A percentile compares a stretch with the other conserved stretches of the same genome.
Evolutionary conservation across 2,888 invertebrate genomes (phyloP).

Genomic region (Stegophylla sp.): DNA sequence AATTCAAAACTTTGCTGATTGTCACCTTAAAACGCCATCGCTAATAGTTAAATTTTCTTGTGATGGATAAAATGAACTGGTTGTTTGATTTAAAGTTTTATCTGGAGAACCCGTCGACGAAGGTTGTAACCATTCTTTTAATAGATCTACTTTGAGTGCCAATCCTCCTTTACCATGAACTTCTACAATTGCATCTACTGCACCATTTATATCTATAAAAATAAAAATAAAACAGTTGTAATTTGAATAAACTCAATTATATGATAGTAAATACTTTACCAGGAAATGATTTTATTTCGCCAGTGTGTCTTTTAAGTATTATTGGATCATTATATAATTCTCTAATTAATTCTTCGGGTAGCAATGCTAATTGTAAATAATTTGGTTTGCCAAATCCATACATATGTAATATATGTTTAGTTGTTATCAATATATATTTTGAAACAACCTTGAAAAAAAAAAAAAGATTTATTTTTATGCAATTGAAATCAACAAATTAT

Average conservation of each 20-base stretch:
- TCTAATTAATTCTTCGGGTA: constrained; percentile 66
- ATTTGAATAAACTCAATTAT: not conserved
- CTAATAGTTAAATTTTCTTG: constrained; percentile 50
- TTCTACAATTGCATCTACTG: constrained; percentile 65
- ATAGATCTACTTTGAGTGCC: constrained; percentile 65
- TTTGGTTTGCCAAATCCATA: constrained; percentile 65
- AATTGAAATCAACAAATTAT: not conserved
- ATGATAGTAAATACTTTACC: no score
- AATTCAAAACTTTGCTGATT: not conserved
- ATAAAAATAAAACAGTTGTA: constrained; percentile 18
- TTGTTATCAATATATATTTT: constrained; percentile 66
- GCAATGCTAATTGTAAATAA: constrained; percentile 65
- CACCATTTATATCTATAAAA: constrained; percentile 67
- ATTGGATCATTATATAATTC: constrained; percentile 67
- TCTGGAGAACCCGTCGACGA: constrained; percentile 43
- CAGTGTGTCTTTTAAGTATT: constrained; percentile 65
- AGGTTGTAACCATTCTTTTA: constrained; percentile 65
- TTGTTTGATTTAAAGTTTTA: constrained; percentile 20
- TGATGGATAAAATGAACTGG: constrained; percentile 11
- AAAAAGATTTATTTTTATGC: not conserved
- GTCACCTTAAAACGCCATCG: constrained; percentile 52
- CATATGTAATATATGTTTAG: constrained; percentile 66
- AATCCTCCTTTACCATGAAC: constrained; percentile 65
- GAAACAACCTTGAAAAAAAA: constrained; percentile 65
- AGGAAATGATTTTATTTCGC: constrained; percentile 62